Percentiles rank a stretch among this genome's conserved stretches.
Evolutionary conservation across 2,888 invertebrate species (phyloP).

Genomic region (Chrysomela aeneicollis): DNA sequence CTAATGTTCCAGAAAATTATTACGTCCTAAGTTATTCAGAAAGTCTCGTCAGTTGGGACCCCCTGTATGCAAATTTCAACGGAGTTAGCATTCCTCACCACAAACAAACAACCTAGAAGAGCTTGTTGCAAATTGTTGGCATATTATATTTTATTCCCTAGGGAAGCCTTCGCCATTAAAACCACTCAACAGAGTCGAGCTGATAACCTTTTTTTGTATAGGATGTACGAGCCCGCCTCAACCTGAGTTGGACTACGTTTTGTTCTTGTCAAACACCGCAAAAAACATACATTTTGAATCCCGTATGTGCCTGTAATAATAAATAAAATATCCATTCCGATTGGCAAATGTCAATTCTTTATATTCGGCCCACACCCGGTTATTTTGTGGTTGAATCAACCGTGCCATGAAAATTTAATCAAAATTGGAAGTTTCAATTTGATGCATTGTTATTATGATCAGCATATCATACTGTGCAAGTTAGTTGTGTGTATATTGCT

Average conservation of each 20-base stretch:
- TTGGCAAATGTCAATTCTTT: too few relatives aligned
- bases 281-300: too few relatives aligned
- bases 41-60: too few relatives aligned
- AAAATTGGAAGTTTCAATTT: constrained; percentile 3
- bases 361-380: too few relatives aligned
- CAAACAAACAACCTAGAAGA: constrained; percentile 4
- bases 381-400: neutral
- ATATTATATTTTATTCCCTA: neutral
- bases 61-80: neutral
- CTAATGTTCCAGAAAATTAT: too few relatives aligned
- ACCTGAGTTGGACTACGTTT: too few relatives aligned
- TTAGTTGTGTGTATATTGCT: constrained; percentile 52
- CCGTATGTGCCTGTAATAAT: too few relatives aligned
- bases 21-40: too few relatives aligned
- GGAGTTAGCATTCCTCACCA: neutral
- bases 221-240: neutral
- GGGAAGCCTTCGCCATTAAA: neutral
- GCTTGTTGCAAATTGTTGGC: neutral
- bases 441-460: constrained; percentile 48
- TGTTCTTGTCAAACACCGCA: too few relatives aligned
- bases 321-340: too few relatives aligned
- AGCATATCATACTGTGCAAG: constrained; percentile 52
- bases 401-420: neutral
- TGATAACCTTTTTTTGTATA: neutral
- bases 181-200: neutral